A percentile compares a stretch with the other conserved stretches of the same genome.
Evolutionary conservation across 1,140 invertebrate species (phyloP).

Genomic region (Zaprionus vittiger): DNA sequence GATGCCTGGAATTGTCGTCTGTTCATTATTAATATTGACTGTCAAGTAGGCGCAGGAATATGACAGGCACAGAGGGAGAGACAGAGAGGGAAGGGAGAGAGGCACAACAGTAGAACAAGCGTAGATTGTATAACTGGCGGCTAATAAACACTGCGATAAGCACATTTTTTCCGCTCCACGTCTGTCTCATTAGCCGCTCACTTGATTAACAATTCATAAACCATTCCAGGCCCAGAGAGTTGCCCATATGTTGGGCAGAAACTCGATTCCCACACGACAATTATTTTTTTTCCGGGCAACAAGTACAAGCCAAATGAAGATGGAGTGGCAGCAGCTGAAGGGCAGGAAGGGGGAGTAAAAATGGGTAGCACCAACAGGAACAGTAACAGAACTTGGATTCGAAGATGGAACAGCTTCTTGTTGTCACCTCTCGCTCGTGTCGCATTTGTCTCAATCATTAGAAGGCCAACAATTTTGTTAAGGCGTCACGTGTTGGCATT

Average conservation of each 20-base stretch:
- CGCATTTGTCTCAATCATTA: constrained; percentile 53
- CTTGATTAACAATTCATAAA: constrained; percentile 63
- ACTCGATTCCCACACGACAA: constrained; percentile 17
- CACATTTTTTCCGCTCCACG: constrained; percentile 43
- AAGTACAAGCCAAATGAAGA: constrained; percentile 10
- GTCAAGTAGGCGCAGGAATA: constrained; percentile 13
- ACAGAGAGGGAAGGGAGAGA: too few species aligned
- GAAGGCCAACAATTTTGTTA: constrained; percentile 35
- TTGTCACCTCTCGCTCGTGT: neutral
- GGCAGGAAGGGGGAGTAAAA: neutral
- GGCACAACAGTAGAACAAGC: neutral
- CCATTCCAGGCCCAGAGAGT: constrained; percentile 22
- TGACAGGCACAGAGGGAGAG: too few species aligned
- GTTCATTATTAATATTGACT: constrained; percentile 54
- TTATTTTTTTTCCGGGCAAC: constrained; percentile 20
- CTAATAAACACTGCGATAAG: constrained; percentile 66
- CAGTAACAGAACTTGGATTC: neutral
- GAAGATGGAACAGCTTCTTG: neutral
- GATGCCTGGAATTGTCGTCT: constrained; percentile 11
- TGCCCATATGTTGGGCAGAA: constrained; percentile 19
- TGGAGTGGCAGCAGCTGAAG: neutral
- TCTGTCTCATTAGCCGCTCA: constrained; percentile 60
- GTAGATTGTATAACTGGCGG: constrained; percentile 47
- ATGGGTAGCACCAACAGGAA: neutral
- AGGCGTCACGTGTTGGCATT: constrained; percentile 58